Evolutionary conservation across 2,888 invertebrate genomes (phyloP).

Genomic region (Saturnia pavonia): DNA sequence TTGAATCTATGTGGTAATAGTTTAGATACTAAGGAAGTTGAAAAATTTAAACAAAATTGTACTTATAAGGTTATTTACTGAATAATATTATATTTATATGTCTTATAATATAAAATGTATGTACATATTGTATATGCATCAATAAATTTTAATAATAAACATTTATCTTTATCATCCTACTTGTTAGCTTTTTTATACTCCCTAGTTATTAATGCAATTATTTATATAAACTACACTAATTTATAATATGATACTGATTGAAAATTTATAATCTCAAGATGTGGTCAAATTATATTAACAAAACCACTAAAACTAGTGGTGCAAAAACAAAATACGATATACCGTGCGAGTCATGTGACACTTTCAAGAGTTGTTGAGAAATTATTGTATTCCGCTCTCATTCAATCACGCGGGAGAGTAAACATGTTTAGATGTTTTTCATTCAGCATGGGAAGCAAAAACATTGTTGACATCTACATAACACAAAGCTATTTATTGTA

Average conservation of each 20-base stretch:
- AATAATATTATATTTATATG: conserved; percentile 26
- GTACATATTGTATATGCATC: background rate
- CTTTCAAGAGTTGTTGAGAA: too few relatives aligned
- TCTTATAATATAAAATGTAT: background rate
- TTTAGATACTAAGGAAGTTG: conserved; percentile 52
- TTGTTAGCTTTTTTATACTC: conserved; percentile 9
- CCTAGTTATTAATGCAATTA: background rate
- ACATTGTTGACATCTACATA: too few relatives aligned
- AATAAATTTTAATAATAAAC: conserved; percentile 15
- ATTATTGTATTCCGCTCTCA: too few relatives aligned
- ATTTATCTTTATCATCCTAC: background rate
- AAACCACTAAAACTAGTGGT: background rate
- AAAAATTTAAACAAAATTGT: conserved; percentile 53
- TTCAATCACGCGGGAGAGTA: too few relatives aligned
- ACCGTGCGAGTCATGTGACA: too few relatives aligned
- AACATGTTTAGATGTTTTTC: too few relatives aligned
- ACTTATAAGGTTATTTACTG: conserved; percentile 52
- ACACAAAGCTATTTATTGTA: background rate
- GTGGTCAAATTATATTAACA: background rate
- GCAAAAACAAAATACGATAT: too few relatives aligned
- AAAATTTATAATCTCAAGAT: background rate
- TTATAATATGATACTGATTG: background rate
- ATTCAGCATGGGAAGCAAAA: too few relatives aligned
- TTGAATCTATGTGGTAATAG: conserved; percentile 75
- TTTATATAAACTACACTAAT: background rate